Evolutionary conservation across 64 coral and sea anemone genomes (phyloP).

Genomic region (Stylophora pistillata): DNA sequence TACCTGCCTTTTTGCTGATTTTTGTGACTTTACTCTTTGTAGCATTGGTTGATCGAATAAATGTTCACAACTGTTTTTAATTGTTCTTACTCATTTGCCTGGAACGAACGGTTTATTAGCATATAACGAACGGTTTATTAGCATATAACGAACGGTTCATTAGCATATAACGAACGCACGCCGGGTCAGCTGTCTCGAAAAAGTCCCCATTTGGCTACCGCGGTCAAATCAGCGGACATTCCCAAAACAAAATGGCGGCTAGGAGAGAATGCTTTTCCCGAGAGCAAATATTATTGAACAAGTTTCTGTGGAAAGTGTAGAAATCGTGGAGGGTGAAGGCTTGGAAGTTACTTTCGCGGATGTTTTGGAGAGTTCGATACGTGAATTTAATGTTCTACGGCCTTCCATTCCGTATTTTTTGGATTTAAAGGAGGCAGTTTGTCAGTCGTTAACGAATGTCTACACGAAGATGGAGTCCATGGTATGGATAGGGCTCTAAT

Average conservation of each 20-base stretch:
- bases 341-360: neutral
- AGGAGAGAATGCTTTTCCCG: neutral
- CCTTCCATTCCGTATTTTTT: neutral
- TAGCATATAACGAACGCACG: too few species aligned
- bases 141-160: too few species aligned
- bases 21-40: too few species aligned
- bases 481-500: neutral
- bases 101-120: too few species aligned
- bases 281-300: neutral
- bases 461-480: slow-evolving; percentile 9
- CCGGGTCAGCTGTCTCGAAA: slow-evolving; percentile 30
- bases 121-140: too few species aligned
- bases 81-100: too few species aligned
- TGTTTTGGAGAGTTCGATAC: neutral
- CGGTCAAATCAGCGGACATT: slow-evolving; percentile 1
- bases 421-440: slow-evolving; percentile 6
- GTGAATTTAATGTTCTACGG: neutral
- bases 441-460: neutral
- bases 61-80: too few species aligned
- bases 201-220: slow-evolving; percentile 8
- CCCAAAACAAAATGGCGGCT: slow-evolving; percentile 7
- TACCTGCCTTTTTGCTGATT: too few species aligned
- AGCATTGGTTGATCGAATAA: too few species aligned
- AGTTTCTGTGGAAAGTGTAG: slow-evolving; percentile 1
- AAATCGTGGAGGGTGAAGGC: neutral